Conservation (phyloP, 2,797 vertebrate species). For the Argya squamiceps region DNA sequence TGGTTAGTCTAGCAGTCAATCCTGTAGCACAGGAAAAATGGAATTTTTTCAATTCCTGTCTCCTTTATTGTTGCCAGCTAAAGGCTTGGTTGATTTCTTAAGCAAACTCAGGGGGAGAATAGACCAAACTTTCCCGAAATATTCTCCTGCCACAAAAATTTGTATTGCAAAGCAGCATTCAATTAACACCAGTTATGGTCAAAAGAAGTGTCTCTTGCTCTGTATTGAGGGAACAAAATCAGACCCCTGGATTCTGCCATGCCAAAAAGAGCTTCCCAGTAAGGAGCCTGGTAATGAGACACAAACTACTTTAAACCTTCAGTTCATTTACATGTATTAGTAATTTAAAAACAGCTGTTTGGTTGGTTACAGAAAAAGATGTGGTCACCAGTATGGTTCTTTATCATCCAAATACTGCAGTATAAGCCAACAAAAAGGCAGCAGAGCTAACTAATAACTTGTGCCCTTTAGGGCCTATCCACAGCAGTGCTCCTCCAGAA, state of each 20-base stretch:
- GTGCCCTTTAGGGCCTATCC: not conserved
- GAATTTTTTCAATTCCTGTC: conserved; percentile 10
- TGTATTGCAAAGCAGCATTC: not conserved
- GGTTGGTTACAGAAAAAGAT: not conserved
- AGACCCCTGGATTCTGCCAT: not conserved
- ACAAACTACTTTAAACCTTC: not conserved
- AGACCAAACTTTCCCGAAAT: not conserved
- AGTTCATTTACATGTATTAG: not conserved
- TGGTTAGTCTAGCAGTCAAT: conserved; percentile 1
- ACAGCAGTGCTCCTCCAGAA: not conserved
- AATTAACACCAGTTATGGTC: not conserved
- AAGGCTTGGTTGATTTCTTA: not conserved
- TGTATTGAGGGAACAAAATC: not conserved
- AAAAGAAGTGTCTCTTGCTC: not conserved
- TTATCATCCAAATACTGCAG: not conserved
- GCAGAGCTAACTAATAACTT: not conserved
- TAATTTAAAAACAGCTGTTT: not conserved
- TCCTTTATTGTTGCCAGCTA: not conserved
- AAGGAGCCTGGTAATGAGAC: not conserved
- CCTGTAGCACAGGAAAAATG: conserved; percentile 9
- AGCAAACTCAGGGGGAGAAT: not conserved
- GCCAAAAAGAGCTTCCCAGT: not conserved
- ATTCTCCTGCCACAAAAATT: not conserved
- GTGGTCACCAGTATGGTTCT: not conserved
- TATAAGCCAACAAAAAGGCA: not conserved